These are phyloP conservation scores for Drosophila mojavensis DNA, from an alignment of 1,140 invertebrate genomes.

Conservation along the genomic window DNA sequence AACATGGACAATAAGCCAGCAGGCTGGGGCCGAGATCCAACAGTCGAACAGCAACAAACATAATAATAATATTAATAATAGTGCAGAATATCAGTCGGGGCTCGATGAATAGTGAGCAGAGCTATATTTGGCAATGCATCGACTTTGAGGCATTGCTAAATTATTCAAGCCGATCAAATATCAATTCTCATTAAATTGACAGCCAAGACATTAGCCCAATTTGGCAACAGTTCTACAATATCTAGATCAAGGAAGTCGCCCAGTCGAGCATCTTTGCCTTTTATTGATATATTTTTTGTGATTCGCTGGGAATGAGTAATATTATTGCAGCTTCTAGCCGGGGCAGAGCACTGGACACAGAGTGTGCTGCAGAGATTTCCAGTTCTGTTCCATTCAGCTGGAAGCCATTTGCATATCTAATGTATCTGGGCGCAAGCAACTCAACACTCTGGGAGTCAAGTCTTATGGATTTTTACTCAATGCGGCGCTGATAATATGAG, in stretches of 20 bases:
- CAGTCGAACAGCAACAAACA: constrained; percentile 17
- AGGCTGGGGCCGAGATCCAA: constrained; percentile 12
- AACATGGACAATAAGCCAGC: constrained; percentile 70
- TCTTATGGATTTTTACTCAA: constrained; percentile 10
- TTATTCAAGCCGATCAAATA: no score
- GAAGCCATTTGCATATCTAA: constrained; percentile 69
- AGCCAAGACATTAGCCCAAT: no score
- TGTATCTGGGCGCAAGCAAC: constrained; percentile 47
- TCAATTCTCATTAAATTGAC: no score
- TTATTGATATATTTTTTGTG: background rate
- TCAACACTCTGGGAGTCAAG: background rate
- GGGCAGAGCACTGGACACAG: no score
- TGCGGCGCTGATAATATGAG: constrained; percentile 70
- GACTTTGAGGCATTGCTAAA: background rate
- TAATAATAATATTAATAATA: background rate
- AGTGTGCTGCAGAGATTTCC: background rate
- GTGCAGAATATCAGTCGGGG: background rate
- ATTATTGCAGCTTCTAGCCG: no score
- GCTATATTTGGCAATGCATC: constrained; percentile 3
- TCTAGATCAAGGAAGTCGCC: no score
- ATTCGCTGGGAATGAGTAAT: background rate
- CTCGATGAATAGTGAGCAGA: constrained; percentile 37
- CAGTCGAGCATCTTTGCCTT: background rate
- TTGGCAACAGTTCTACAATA: no score
- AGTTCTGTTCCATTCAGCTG: constrained; percentile 7